A percentile compares a stretch with the other conserved stretches of the same genome.
phyloP scores from a whole-genome alignment of 1,140 invertebrate genomes.

The Schlechtendalia chinensis region DNA sequence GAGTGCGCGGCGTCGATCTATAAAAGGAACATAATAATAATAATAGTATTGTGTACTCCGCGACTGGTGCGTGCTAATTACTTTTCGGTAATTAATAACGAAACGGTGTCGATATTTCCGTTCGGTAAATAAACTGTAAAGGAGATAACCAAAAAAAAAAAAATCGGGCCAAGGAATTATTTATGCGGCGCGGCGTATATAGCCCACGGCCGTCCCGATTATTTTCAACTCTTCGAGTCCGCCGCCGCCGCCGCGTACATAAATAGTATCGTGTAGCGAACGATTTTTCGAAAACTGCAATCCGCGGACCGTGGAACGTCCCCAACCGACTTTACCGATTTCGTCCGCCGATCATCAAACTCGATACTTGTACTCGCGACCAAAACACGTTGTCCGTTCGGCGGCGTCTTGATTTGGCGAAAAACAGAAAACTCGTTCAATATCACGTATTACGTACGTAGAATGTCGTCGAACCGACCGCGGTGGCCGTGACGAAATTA shows the following conservation, averaged over 20 bases:
- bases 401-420: neutral
- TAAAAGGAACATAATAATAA: conserved; percentile 11
- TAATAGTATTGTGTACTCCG: too few relatives aligned
- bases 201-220: neutral
- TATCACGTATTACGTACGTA: too few relatives aligned
- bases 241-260: too few relatives aligned
- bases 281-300: neutral
- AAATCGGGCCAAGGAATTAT: conserved; percentile 26
- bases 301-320: neutral
- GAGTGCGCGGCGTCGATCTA: too few relatives aligned
- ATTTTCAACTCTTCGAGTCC: too few relatives aligned
- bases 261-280: too few relatives aligned
- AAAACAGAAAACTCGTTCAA: conserved; percentile 27
- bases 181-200: neutral
- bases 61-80: neutral
- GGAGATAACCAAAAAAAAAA: neutral
- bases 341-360: conserved; percentile 10
- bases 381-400: conserved; percentile 13
- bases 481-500: conserved; percentile 23
- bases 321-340: neutral
- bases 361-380: conserved; percentile 15
- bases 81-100: conserved; percentile 15
- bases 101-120: neutral
- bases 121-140: neutral
- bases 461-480: conserved; percentile 12